Evolutionary conservation across 1,140 invertebrate species (phyloP).

Genomic region (Battus philenor): DNA sequence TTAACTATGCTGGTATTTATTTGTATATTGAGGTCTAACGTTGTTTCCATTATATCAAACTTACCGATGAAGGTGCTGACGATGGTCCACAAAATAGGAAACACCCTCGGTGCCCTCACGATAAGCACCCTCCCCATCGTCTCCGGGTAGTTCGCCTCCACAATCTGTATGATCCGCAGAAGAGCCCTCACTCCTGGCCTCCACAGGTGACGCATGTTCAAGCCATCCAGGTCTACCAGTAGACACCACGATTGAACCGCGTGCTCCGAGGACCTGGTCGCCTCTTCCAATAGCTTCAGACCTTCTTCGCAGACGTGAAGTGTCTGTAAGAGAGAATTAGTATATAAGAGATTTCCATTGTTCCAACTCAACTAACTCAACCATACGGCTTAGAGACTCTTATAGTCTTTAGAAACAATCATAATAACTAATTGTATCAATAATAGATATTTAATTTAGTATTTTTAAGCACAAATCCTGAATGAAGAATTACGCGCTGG

Average conservation of each 20-base stretch:
- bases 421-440: too few species aligned
- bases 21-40: too few species aligned
- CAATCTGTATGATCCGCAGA: slow-evolving; percentile 95
- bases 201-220: slow-evolving; percentile 98
- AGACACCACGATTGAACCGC: slow-evolving; percentile 93
- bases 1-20: too few species aligned
- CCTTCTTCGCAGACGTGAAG: slow-evolving; percentile 93
- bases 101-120: slow-evolving; percentile 92
- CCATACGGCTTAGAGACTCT: too few species aligned
- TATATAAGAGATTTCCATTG: too few species aligned
- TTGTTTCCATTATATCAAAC: too few species aligned
- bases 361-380: too few species aligned
- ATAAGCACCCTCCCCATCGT: slow-evolving; percentile 94
- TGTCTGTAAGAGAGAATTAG: slow-evolving; percentile 74
- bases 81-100: slow-evolving; percentile 97
- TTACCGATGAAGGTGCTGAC: slow-evolving; percentile 93
- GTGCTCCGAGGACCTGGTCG: slow-evolving; percentile 82
- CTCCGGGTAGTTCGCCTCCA: slow-evolving; percentile 97
- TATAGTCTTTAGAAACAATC: too few species aligned
- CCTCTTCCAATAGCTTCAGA: slow-evolving; percentile 88
- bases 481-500: too few species aligned
- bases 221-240: slow-evolving; percentile 93
- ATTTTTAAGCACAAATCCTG: too few species aligned
- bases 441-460: too few species aligned
- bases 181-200: slow-evolving; percentile 93